Evolutionary conservation across 1,140 invertebrate genomes (phyloP).

Genomic region (Heterodera carotae): DNA sequence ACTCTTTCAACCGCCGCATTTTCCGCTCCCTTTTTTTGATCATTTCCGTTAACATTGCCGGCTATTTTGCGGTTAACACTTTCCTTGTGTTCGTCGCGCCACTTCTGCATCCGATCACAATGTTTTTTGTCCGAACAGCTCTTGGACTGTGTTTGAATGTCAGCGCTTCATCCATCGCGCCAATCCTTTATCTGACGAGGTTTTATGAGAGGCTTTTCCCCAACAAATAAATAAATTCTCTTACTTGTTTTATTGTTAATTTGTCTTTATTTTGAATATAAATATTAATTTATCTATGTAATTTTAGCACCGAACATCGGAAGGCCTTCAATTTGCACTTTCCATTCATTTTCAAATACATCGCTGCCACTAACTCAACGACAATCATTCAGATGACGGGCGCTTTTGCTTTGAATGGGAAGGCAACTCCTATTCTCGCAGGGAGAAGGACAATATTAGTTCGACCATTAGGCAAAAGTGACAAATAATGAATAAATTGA

Average conservation of each 20-base stretch:
- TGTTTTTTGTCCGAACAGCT: background rate
- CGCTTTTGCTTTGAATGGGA: too few species aligned
- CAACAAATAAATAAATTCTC: too few species aligned
- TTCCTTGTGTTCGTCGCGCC: background rate
- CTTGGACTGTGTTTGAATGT: background rate
- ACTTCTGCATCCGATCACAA: background rate
- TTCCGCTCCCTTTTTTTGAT: constrained; percentile 5
- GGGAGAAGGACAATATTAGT: too few species aligned
- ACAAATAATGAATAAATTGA: too few species aligned
- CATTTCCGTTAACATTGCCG: constrained; percentile 3
- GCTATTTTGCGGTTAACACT: background rate
- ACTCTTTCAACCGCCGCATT: background rate
- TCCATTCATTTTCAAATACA: background rate
- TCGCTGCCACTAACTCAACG: background rate
- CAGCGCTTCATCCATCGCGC: background rate
- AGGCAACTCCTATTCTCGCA: too few species aligned
- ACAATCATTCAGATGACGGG: background rate
- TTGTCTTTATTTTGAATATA: background rate
- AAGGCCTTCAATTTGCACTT: background rate
- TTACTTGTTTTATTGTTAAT: too few species aligned
- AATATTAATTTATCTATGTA: background rate
- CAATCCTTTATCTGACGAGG: background rate
- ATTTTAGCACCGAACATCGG: background rate
- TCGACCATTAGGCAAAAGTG: too few species aligned
- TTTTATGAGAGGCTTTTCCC: too few species aligned